A percentile compares a stretch with the other conserved stretches of the same genome.
These are phyloP conservation scores for Atopsyche davidsoni DNA, from an alignment of 1,140 invertebrate genomes.

Conservation along the genomic window DNA sequence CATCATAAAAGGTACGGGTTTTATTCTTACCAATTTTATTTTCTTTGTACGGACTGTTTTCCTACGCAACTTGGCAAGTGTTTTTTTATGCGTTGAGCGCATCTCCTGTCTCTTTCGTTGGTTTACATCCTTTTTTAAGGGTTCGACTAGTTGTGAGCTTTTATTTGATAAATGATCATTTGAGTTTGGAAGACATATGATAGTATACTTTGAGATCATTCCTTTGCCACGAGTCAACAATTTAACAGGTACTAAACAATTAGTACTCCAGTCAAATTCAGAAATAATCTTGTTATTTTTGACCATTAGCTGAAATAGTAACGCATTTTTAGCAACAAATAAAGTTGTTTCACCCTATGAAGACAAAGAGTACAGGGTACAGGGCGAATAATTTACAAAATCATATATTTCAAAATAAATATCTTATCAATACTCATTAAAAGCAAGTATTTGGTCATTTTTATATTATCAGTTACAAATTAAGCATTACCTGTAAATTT, in stretches of 20 bases:
- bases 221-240: conserved; percentile 46
- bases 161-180: conserved; percentile 47
- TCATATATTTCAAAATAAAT: no score
- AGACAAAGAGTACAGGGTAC: no score
- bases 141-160: conserved; percentile 46
- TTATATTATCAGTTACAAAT: no score
- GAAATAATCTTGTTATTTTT: conserved; percentile 10
- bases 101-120: conserved; percentile 51
- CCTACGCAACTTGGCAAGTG: conserved; percentile 54
- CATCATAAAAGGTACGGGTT: background rate
- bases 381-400: no score
- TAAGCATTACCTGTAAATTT: conserved; percentile 39
- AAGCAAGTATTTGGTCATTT: no score
- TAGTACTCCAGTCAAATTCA: conserved; percentile 25
- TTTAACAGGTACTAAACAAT: conserved; percentile 52
- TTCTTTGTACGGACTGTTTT: conserved; percentile 50
- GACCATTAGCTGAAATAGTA: conserved; percentile 20
- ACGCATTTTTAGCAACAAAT: conserved; percentile 32
- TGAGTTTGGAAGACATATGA: conserved; percentile 58
- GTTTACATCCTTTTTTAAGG: conserved; percentile 52
- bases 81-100: conserved; percentile 50
- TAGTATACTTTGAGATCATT: conserved; percentile 47
- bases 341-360: no score
- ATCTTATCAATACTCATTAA: no score
- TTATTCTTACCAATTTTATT: conserved; percentile 31